Conservation (phyloP, 2,797 vertebrate species). For the Rhabdophis nuchalis region DNA sequence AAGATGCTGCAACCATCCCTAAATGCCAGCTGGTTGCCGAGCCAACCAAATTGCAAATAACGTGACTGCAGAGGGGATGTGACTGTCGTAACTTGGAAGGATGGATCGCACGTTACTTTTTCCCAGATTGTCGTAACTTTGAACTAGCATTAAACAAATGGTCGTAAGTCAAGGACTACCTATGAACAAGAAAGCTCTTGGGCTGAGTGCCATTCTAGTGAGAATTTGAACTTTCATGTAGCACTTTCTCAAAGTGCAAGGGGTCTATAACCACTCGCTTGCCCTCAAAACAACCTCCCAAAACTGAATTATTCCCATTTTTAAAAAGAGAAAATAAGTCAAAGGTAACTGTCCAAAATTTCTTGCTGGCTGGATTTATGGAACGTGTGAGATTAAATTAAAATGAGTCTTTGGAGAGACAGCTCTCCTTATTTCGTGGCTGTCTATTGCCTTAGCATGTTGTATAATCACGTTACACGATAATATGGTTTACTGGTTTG, state of each 20-base stretch:
- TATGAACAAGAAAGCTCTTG: conserved; percentile 53
- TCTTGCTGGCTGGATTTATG: not conserved
- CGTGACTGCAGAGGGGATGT: not conserved
- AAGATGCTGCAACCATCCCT: not conserved
- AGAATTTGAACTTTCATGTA: conserved; percentile 42
- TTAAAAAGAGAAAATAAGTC: not conserved
- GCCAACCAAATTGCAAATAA: not conserved
- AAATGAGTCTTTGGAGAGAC: not conserved
- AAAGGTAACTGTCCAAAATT: not conserved
- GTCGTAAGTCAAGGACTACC: not conserved
- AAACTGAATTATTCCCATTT: not conserved
- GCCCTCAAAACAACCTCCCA: not conserved
- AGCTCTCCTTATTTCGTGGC: not conserved
- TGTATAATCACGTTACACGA: not conserved
- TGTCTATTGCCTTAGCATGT: not conserved
- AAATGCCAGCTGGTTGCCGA: not conserved
- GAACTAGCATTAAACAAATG: not conserved
- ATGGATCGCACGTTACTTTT: not conserved
- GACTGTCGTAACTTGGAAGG: not conserved
- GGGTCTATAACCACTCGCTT: not conserved
- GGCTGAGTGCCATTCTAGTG: conserved; percentile 44
- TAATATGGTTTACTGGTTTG: not conserved
- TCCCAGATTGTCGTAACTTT: not conserved
- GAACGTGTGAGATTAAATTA: not conserved
- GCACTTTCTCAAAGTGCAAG: not conserved